Conservation (phyloP, 2,888 invertebrate genomes). For the Serrognathus titanus region DNA sequence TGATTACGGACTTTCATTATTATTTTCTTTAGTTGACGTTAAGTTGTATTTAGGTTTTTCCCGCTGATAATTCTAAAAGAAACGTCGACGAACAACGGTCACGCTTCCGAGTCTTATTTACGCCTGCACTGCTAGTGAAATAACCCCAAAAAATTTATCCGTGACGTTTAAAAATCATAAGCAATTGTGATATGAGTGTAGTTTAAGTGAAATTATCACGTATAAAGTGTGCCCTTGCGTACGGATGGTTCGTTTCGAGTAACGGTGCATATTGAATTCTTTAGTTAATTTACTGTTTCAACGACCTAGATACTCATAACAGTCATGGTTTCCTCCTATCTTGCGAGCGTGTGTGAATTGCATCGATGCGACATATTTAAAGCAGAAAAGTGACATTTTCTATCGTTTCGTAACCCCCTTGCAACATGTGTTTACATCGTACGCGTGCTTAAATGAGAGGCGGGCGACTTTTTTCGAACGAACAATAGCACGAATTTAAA, state of each 20-base stretch:
- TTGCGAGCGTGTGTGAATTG: neutral
- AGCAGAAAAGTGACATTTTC: neutral
- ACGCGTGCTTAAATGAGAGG: neutral
- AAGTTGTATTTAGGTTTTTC: too few relatives aligned
- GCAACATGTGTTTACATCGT: neutral
- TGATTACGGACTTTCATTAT: neutral
- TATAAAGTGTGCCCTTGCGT: too few relatives aligned
- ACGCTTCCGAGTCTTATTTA: too few relatives aligned
- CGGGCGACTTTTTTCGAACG: neutral
- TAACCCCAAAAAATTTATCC: too few relatives aligned
- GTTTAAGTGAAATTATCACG: too few relatives aligned
- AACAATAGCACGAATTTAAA: constrained; percentile 22
- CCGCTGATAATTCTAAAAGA: too few relatives aligned
- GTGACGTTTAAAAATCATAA: too few relatives aligned
- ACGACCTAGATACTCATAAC: constrained; percentile 12
- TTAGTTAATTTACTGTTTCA: constrained; percentile 12
- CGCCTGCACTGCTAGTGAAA: too few relatives aligned
- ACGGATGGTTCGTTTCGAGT: neutral
- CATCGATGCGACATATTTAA: neutral
- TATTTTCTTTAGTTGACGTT: neutral
- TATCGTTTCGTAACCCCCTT: neutral
- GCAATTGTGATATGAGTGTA: too few relatives aligned
- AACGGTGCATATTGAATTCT: neutral
- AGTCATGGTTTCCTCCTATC: constrained; percentile 12
- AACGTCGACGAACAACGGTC: too few relatives aligned